Evolutionary conservation across 2,888 invertebrate species (phyloP), one percentile per base, ranked within the genome.

Genomic region (Seira sanloemensis): DNA sequence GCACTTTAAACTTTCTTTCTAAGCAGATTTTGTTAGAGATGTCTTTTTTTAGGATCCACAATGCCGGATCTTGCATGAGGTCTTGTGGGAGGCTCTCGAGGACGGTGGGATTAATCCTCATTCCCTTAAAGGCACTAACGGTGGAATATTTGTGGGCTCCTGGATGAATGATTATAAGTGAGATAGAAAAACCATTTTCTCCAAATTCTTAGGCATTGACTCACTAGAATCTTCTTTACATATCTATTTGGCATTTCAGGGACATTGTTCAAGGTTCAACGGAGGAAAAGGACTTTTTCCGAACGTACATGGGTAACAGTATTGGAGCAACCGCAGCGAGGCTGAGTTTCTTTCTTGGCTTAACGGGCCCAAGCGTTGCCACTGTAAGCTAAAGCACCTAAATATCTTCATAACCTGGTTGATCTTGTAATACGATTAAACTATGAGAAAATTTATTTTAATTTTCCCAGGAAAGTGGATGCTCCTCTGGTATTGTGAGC

Each of bases 101-200:
- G 68, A 79, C 37, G 37, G 66, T 21, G 73, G 71, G 1, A 65
- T 81, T 19, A 71, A 81, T 19, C 69, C 82, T 0, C n/a, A 50
- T 0, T n/a, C 18, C 4, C 9, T 82, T 7, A n/a, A 69, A 2
- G 82, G 76, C n/a, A 66, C 71, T 0, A 26, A 72, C 26, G 68
- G 77, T 4, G 78, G 74, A 5, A 65, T 84, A n/a, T 84, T 84
- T 27, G 67, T 67, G 2, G 84, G 84, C 12, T 50, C 72, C 24
- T 84, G 84, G 84, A 68, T 66, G 27, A 25, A 69, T 18, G 78
- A 84, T n/a, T 84, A 84, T 37, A 78, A 67, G 68, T 74, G n/a
- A 0, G 12, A 7, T 12, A 19, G 2, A 5, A 19, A 12, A 7
- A 18, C 12, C 4, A 37, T 37, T 37, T 37, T 37, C 12, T n/a